Conservation (phyloP, 2,113 vertebrate species). For the Meles meles region DNA sequence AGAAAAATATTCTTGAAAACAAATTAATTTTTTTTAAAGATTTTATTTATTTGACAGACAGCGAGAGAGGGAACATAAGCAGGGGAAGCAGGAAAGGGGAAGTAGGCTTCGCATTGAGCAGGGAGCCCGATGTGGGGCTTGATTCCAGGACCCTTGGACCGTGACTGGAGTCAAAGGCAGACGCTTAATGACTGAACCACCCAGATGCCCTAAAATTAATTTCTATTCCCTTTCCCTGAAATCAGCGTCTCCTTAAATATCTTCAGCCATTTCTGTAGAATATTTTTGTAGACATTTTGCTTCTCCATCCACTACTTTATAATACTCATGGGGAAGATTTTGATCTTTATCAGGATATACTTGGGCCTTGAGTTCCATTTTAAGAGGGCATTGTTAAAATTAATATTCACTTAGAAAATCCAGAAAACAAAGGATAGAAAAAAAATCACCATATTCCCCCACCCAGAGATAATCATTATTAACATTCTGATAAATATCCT, state of each 20-base stretch:
- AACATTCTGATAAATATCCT: neutral
- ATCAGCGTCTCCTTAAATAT: neutral
- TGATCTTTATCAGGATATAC: neutral
- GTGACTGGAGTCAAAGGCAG: too few species aligned
- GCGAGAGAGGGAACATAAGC: too few species aligned
- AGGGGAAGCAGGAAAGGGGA: too few species aligned
- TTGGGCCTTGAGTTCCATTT: neutral
- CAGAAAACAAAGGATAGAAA: neutral
- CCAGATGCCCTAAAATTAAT: neutral
- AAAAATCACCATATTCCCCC: neutral
- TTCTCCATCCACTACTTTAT: neutral
- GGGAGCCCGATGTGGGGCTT: too few species aligned
- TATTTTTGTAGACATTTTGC: neutral
- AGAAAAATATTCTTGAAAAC: constrained; percentile 1
- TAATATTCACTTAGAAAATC: neutral
- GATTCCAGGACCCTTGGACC: too few species aligned
- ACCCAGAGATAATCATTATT: neutral
- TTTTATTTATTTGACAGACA: too few species aligned
- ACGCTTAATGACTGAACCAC: too few species aligned
- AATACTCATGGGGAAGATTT: neutral
- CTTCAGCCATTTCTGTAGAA: neutral
- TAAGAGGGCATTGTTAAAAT: constrained; percentile 17
- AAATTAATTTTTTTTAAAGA: too few species aligned
- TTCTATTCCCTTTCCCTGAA: neutral
- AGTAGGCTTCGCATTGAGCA: too few species aligned